Conservation (phyloP, 2,113 vertebrate species). For the Panthera tigris region DNA sequence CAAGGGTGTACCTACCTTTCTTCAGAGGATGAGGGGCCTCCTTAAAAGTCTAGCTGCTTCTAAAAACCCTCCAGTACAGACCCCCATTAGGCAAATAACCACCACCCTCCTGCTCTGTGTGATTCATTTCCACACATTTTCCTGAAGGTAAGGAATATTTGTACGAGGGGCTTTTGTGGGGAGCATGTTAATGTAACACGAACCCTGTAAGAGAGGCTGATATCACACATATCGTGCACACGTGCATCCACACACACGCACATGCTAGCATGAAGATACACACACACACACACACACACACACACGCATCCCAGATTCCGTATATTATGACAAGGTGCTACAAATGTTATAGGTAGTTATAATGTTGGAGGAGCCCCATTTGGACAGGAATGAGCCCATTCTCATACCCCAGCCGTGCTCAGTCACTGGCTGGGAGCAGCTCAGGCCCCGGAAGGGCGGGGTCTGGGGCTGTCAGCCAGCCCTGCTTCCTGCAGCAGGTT, state of each 20-base stretch:
- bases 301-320: background rate
- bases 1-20: background rate
- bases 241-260: background rate
- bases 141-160: background rate
- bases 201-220: background rate
- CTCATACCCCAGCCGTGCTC: rapidly evolving
- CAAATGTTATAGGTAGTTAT: too few relatives aligned
- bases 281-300: background rate
- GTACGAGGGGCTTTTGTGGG: background rate
- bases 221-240: background rate
- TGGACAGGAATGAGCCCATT: background rate
- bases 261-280: too few relatives aligned
- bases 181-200: background rate
- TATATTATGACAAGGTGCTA: background rate
- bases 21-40: rapidly evolving
- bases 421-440: too few relatives aligned
- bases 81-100: rapidly evolving
- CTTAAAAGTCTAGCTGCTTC: background rate
- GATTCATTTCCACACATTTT: background rate
- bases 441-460: rapidly evolving
- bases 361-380: background rate
- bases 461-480: rapidly evolving
- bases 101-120: too few relatives aligned
- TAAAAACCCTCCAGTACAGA: background rate
- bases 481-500: background rate